Base-by-base conservation (phyloP, 1,140 invertebrate genomes). In the Caenorhabditis remanei region DNA sequence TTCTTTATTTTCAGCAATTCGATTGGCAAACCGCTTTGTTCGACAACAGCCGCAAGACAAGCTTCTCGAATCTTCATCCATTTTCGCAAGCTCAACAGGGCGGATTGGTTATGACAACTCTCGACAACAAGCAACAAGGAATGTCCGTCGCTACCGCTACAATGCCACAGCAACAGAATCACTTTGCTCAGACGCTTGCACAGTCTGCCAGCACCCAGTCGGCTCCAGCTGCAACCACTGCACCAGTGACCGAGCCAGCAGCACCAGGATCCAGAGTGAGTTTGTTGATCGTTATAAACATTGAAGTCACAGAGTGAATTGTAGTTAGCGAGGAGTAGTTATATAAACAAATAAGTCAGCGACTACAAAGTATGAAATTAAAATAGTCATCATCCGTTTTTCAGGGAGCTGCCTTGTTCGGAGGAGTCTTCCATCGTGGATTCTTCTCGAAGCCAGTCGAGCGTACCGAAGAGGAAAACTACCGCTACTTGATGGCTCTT, bases 401-500 rank as follows among this genome's bases (percentile, higher is more conserved):
- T n/a, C 71, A 79, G 71, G 71, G 71, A 32, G 71, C 71, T 32
- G 14, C 13, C 71, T 79, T 79, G 43, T 85, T 65, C 50, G 85
- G 85, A 71, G 85, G 85, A 75, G 82, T 56, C 55, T 84, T 84
- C 55, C 82, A 84, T 16, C 82, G 82, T 63, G 65, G 85, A 55
- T 88, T 88, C 85, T 88, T 88, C 79, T 83, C 87, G 56, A 75
- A 83, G 19, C 87, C 87, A 50, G 87, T 86, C n/a, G 83, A 89
- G 24, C 85, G 87, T 16, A 46, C 85, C 24, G 87, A 88, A 13
- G 85, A 88, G 61, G 87, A 88, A 24, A 83, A 88, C 43, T 88
- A 88, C 85, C 85, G 87, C 55, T 88, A 88, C 61, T 53, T 88
- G 48, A 88, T 88, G 87, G 87, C 87, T 50, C 85, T 88, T 50